Evolutionary conservation across 2,888 invertebrate species (phyloP).

Genomic region (Acanthopleura granulata): DNA sequence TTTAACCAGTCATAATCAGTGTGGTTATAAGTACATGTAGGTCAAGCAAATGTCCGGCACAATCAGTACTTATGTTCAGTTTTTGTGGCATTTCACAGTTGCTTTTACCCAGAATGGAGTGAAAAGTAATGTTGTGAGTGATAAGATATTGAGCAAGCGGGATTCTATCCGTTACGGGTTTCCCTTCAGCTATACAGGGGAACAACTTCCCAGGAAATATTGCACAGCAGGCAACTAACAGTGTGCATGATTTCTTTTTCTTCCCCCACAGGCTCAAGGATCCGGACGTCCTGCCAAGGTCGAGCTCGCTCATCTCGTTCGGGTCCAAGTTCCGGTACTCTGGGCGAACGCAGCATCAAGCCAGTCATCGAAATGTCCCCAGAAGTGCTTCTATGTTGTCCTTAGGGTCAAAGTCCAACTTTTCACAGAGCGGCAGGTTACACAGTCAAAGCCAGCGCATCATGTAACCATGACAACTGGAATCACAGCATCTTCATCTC

Average conservation of each 20-base stretch:
- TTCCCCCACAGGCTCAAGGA: slow-evolving; percentile 11
- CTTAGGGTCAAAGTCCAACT: slow-evolving; percentile 13
- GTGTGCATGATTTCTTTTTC: neutral
- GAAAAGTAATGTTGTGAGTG: no score
- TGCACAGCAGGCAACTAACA: neutral
- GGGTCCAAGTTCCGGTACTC: slow-evolving; percentile 21
- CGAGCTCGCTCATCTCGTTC: neutral
- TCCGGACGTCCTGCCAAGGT: neutral
- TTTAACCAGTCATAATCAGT: no score
- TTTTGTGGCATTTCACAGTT: no score
- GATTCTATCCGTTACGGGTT: no score
- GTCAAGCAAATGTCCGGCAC: no score
- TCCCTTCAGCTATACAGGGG: no score
- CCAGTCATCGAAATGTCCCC: slow-evolving; percentile 15
- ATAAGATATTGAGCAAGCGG: no score
- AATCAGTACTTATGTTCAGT: no score
- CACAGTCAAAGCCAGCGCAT: slow-evolving; percentile 8
- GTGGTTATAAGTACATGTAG: no score
- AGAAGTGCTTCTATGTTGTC: slow-evolving; percentile 19
- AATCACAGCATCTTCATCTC: no score
- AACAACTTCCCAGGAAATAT: no score
- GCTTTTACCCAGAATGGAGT: no score
- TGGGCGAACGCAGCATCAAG: slow-evolving; percentile 19
- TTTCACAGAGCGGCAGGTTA: slow-evolving; percentile 13
- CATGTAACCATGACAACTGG: neutral